Evolutionary conservation across 37 sponge, comb jelly and placozoan species (phyloP), one percentile per base, ranked within the genome.

Genomic region (Cliona cf. orientalis): DNA sequence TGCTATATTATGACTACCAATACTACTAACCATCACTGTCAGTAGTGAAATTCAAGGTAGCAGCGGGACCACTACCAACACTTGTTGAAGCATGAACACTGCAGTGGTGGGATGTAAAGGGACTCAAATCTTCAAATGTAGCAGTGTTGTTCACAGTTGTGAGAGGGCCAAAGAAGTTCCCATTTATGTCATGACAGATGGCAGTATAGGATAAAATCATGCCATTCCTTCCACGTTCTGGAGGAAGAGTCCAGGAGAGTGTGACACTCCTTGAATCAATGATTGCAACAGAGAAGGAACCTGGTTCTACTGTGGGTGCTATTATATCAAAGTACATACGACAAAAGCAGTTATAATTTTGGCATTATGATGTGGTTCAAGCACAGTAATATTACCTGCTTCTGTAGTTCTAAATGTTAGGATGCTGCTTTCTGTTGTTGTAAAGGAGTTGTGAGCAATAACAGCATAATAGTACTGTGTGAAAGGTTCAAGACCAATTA

Each of bases 191-290:
- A 44, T 12, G 4, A 45, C 73, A 72, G 34, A 36, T 19, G 26
- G 53, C 32, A 11, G 33, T 46, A 35, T 72, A 72, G 26, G 34
- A 29, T 29, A 26, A 35, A 28, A 72, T 72, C 56, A 72, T 46
- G 21, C 73, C 73, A 46, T 72, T 72, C 25, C 73, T 44, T 28
- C 2, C 37, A 5, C 55, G 28, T 44, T 44, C 56, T 46, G 2
- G 35, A 28, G 73, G 73, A 53, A 33, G 73, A 22, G 56, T 32
- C 73, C 73, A 72, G 34, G 73, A 72, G 56, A 72, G 55, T n/a
- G 56, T 72, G 36, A 46, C 57, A 49, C 3, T 72, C 46, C 73
- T 72, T 7, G 56, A 1, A 5, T 9, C 28, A 25, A 45, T 71
- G 72, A 3, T 25, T 29, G 28, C 35, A 33, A 72, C 33, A 55